phyloP scores from a whole-genome alignment of 1,140 invertebrate genomes.

The Copidosoma floridanum region DNA sequence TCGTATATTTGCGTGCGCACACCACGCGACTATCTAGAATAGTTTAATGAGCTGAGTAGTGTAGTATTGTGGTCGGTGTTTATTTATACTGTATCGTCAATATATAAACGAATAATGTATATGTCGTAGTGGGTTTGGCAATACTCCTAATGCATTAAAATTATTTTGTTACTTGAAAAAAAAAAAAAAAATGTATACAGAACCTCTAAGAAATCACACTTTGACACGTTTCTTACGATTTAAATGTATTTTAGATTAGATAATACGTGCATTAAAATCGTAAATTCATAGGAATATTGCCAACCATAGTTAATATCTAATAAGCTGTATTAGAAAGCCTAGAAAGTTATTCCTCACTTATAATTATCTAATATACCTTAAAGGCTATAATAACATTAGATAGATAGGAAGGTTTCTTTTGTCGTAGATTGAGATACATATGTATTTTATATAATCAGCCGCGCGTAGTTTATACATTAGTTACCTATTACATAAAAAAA shows the following conservation, averaged over 20 bases:
- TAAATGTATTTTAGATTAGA: no score
- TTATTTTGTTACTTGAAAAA: no score
- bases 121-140: conserved; percentile 49
- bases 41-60: conserved; percentile 51
- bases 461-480: conserved; percentile 54
- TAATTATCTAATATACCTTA: conserved; percentile 53
- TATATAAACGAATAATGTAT: conserved; percentile 43
- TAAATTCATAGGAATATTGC: conserved; percentile 38
- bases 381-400: conserved; percentile 55
- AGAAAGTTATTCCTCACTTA: conserved; percentile 50
- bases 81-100: conserved; percentile 53
- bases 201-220: no score
- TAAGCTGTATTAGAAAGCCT: conserved; percentile 54
- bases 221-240: no score
- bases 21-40: conserved; percentile 46
- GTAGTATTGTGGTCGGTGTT: conserved; percentile 58
- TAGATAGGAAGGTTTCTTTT: conserved; percentile 54
- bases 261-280: no score
- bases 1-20: conserved; percentile 50
- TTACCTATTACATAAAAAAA: conserved; percentile 40
- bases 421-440: conserved; percentile 53
- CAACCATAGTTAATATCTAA: conserved; percentile 52
- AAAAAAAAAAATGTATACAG: no score
- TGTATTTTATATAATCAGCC: conserved; percentile 36
- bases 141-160: not conserved